These are phyloP conservation scores for Astyanax mexicanus DNA, from an alignment of 2,797 vertebrate species.

Conservation along the genomic window DNA sequence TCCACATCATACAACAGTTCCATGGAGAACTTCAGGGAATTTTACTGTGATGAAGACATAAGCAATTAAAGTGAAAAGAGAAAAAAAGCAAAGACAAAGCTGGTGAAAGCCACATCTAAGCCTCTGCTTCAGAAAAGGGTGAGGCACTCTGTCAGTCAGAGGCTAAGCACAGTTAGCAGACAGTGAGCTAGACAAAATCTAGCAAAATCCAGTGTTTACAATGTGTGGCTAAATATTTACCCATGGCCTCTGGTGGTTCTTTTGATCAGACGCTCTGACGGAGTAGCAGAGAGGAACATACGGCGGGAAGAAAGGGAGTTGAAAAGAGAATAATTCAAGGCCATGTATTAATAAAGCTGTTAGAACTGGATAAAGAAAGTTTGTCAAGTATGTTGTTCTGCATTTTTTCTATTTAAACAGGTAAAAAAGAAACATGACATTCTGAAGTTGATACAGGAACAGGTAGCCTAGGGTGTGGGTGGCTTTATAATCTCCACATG, in stretches of 20 bases:
- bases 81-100: neutral
- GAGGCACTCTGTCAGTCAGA: neutral
- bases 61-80: neutral
- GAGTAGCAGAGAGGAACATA: neutral
- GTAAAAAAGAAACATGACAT: neutral
- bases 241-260: neutral
- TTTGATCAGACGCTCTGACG: neutral
- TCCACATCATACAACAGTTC: neutral
- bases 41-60: neutral
- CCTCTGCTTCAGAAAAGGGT: neutral
- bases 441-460: neutral
- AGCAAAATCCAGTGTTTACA: conserved; percentile 1
- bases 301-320: neutral
- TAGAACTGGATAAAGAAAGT: neutral
- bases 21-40: neutral
- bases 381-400: neutral
- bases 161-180: conserved; percentile 1
- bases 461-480: too few relatives aligned
- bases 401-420: neutral
- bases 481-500: too few relatives aligned
- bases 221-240: neutral
- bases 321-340: neutral
- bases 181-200: neutral
- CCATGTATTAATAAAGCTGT: neutral
- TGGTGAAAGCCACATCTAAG: neutral